Base-by-base conservation (phyloP, 2,888 invertebrate genomes). In the Ganaspis brasiliensis region DNA sequence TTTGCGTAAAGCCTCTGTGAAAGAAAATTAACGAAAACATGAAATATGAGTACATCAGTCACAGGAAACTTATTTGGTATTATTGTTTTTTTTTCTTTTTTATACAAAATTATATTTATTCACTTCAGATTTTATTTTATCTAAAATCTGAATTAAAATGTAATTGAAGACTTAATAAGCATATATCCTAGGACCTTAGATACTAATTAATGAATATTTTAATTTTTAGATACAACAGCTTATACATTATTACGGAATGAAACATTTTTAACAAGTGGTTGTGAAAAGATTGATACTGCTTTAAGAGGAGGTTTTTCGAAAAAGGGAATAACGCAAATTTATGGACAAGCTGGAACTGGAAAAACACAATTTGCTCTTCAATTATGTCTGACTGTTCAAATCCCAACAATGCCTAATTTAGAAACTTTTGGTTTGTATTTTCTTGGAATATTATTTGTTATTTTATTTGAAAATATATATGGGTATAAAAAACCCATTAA, bases 351-450 rank as follows among this genome's bases (percentile, higher is more conserved):
- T 92, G 96, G 96, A 16, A 93, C 94, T 84, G 97, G 97, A 6
- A 97, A 97, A 92, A 97, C 97, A 0, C 97, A 97, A 89, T 88
- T 97, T 57, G 95, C 95, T 82, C 92, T 97, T 71, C 96, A 96
- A 91, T 90, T 96, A 35, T 93, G 95, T 45, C 91, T 96, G 21
- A 93, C 93, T 77, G 94, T 94, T 78, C 96, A 96, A 91, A 90
- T 93, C 79, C 93, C 94, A 1, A 59, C 72, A 57, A 83, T 87
- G 83, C 90, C 89, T 67, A 94, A 94, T 37, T 95, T 95, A 31
- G 89, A 94, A 52, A 90, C 89, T 73, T 92, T 92, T 88, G 93
- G 94, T 92, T 83, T n/a, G n/a, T n/a, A 56, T 35, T 35, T 21
- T 21, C 16, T 24, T n/a, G n/a, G n/a, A n/a, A n/a, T n/a, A n/a